Evolutionary conservation across 2,888 invertebrate genomes (phyloP).

Genomic region (Tetanocera ferruginea): DNA sequence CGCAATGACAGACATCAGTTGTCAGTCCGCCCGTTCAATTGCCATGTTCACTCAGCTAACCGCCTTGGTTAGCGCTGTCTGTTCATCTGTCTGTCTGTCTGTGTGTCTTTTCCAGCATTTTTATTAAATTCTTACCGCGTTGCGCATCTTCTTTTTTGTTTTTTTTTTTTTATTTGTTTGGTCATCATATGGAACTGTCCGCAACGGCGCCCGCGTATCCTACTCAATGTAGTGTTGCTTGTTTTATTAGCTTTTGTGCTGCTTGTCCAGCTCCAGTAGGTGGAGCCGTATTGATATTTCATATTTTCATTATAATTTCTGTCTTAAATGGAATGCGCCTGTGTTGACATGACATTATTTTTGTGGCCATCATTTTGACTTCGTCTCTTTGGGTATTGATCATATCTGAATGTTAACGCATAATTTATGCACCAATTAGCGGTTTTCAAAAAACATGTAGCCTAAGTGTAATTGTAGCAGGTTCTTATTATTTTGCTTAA

Average conservation of each 20-base stretch:
- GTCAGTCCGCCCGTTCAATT: slow-evolving; percentile 15
- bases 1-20: slow-evolving; percentile 32
- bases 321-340: background rate
- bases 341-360: slow-evolving; percentile 32
- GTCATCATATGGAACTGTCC: slow-evolving; percentile 7
- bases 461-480: background rate
- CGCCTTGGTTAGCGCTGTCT: background rate
- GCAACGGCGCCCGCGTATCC: slow-evolving; percentile 15
- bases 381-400: no score
- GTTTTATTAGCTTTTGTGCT: background rate
- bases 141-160: background rate
- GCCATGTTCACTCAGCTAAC: background rate
- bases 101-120: background rate
- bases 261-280: slow-evolving; percentile 17
- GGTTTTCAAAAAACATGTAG: slow-evolving; percentile 7
- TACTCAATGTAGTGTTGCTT: background rate
- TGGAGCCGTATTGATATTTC: slow-evolving; percentile 31
- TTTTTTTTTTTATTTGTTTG: background rate
- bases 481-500: background rate
- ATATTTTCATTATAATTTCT: slow-evolving; percentile 25
- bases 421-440: slow-evolving; percentile 29
- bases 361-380: slow-evolving; percentile 10
- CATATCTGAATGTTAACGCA: background rate
- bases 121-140: background rate
- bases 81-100: background rate